Percentiles rank a stretch among this genome's conserved stretches.
These are phyloP conservation scores for Isoperla grammatica DNA, from an alignment of 2,888 invertebrate species.

Conservation along the genomic window DNA sequence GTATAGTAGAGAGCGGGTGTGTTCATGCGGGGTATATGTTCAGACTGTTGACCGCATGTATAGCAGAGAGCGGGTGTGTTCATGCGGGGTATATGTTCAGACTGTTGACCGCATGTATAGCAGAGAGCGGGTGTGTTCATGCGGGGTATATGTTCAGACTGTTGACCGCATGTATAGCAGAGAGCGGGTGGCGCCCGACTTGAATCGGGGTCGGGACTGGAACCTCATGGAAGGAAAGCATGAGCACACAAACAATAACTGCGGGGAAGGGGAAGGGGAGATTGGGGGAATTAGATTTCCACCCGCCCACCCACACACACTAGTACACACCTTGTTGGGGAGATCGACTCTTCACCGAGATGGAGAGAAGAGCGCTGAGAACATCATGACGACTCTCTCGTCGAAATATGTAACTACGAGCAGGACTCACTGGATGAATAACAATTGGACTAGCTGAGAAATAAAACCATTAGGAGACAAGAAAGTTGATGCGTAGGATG, in stretches of 20 bases:
- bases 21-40: too few relatives aligned
- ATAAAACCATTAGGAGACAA: conserved; percentile 11
- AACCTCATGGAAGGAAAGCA: too few relatives aligned
- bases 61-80: too few relatives aligned
- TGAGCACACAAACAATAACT: background rate
- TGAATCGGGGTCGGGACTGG: too few relatives aligned
- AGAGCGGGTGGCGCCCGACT: too few relatives aligned
- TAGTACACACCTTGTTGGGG: conserved; percentile 8
- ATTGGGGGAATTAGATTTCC: conserved; percentile 15
- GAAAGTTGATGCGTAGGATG: background rate
- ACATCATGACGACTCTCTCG: background rate
- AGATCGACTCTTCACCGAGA: conserved; percentile 5
- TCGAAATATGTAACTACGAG: conserved; percentile 11
- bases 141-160: too few relatives aligned
- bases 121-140: too few relatives aligned
- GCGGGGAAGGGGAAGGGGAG: background rate
- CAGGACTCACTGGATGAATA: conserved; percentile 3
- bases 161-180: too few relatives aligned
- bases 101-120: too few relatives aligned
- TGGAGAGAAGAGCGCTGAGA: background rate
- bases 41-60: too few relatives aligned
- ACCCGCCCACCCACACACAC: conserved; percentile 9
- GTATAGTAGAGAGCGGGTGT: too few relatives aligned
- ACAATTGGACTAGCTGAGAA: conserved; percentile 5
- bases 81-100: too few relatives aligned